Evolutionary conservation across 2,888 invertebrate species (phyloP), one percentile per base, ranked within the genome.

Genomic region (Aporophyla nigra): DNA sequence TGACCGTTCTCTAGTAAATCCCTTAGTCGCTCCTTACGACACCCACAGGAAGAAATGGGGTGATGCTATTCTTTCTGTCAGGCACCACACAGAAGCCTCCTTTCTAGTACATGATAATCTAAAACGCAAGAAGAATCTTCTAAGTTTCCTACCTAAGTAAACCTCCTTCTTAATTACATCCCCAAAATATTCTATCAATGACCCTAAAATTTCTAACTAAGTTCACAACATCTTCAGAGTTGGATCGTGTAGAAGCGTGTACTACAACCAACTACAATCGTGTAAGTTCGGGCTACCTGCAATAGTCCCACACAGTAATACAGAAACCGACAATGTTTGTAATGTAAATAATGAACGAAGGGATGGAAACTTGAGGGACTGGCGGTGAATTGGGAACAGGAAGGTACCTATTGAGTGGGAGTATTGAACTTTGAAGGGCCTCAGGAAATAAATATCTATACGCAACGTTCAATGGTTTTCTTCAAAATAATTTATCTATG

Each of bases 341-440:
- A 19, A 27, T 72, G 81, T 85, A 81, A 82, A 82, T 82, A 82
- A 84, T 84, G 65, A 56, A 81, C 21, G 66, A 59, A 79, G 74
- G 80, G 85, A 71, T 73, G 43, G 74, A 65, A 72, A 85, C 70
- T 76, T 73, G 33, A 71, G 68, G 76, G 59, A 51, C 49, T 69
- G 10, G 54, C 2, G 49, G 56, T 24, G 49, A 33, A 54, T 40
- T 61, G 70, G 33, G 68, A 53, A 21, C n/a, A n/a, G n/a, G 63
- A 14, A 63, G 49, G 59, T 46, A 56, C 56, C n/a, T 67, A 61
- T 69, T 51, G 58, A 78, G 83, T 66, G 74, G 53, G 46, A 27
- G 33, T 40, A 66, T 73, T 81, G 81, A 65, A 74, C 63, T 65
- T 65, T 40, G 21, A 65, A 62, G 53, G 63, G 7, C 14, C 43